Base-by-base conservation (phyloP, 2,797 vertebrate species). In the Lepidocolaptes lacrymiger region DNA sequence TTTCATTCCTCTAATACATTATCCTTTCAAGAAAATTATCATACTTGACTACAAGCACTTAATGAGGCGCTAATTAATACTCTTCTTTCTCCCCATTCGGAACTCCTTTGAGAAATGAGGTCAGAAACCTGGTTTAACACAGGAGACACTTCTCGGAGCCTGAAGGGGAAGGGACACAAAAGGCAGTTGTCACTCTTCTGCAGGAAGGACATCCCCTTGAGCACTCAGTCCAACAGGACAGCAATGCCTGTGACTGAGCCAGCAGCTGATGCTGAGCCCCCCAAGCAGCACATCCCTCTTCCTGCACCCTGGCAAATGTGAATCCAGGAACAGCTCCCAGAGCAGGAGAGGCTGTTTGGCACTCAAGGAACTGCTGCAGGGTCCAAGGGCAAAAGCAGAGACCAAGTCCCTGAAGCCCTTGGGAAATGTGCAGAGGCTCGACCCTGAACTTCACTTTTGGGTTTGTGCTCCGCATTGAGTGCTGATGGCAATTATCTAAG, bases 11-110 rank as follows among this genome's bases (percentile, higher is more conserved):
- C 21, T 64, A 96, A 93, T 93, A 96, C 92, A 95, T 95, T 95
- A 96, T 78, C 91, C 92, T 97, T 97, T 87, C 94, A 93, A 89
- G 88, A 96, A 96, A 97, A 97, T 95, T 88, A 95, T 28, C 84
- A 85, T 91, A 93, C 93, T 97, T 95, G 87, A 88, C 68, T 94
- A 73, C 71, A 89, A 97, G 90, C 89, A 94, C 93, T 97, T 97
- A 96, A 97, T 66, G 63, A 97, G 88, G 73, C 37, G 39, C 95
- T 97, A 97, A 97, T 98, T 97, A 97, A 91, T 77, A 94, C 77
- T 91, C 76, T 54, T 69, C 32, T 83, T 78, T 71, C 67, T 79
- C 78, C 36, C 74, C 55, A 76, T 93, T 94, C 96, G 84, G 93
- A 97, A 96, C 52, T 96, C 96, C 93, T 94, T 68, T 78, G 94